A percentile compares a stretch with the other conserved stretches of the same genome.
phyloP scores from a whole-genome alignment of 2,888 invertebrate species.

The Trichopria drosophilae region DNA sequence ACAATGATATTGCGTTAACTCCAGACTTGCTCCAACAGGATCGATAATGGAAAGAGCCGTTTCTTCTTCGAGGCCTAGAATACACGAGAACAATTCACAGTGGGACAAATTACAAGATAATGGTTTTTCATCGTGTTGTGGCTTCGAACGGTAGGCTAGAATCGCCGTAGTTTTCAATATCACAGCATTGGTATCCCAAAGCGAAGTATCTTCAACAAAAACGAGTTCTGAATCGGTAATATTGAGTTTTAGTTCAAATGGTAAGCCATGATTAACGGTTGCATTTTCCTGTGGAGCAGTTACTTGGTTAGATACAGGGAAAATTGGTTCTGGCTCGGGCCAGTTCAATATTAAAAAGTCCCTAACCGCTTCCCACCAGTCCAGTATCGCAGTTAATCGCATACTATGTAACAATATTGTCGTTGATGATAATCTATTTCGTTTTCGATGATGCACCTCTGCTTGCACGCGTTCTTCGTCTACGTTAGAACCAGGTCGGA shows the following conservation, averaged over 20 bases:
- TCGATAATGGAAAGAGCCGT: conserved; percentile 94
- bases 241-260: conserved; percentile 86
- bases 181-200: conserved; percentile 89
- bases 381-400: conserved; percentile 89
- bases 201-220: conserved; percentile 86
- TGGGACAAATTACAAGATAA: conserved; percentile 85
- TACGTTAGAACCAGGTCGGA: conserved; percentile 59
- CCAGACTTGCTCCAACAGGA: conserved; percentile 82
- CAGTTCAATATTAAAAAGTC: conserved; percentile 71
- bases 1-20: conserved; percentile 61
- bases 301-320: conserved; percentile 32
- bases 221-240: conserved; percentile 95
- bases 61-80: conserved; percentile 86
- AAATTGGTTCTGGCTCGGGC: conserved; percentile 49
- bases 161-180: conserved; percentile 91
- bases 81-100: conserved; percentile 91
- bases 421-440: conserved; percentile 72
- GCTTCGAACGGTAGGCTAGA: conserved; percentile 72
- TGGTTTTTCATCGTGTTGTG: conserved; percentile 70
- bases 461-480: conserved; percentile 69
- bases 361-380: conserved; percentile 86
- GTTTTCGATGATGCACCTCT: conserved; percentile 74
- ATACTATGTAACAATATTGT: conserved; percentile 92
- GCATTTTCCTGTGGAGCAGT: conserved; percentile 40
- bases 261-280: conserved; percentile 49